Conservation (phyloP, 2,888 invertebrate species). For the Zele albiditarsus region DNA sequence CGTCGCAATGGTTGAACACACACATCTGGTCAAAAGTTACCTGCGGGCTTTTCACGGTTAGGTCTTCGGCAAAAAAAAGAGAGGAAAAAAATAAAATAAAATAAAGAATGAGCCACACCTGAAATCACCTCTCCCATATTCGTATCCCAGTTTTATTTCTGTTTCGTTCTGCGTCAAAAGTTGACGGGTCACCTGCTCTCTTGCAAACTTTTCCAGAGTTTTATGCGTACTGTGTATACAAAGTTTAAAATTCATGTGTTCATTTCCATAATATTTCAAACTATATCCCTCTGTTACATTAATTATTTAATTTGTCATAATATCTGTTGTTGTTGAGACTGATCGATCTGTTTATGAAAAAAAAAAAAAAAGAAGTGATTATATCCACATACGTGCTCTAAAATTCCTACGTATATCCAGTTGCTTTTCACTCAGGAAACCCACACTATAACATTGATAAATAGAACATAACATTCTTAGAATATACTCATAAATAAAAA, state of each 20-base stretch:
- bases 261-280: too few relatives aligned
- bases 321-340: too few relatives aligned
- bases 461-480: neutral
- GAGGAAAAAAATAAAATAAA: constrained; percentile 5
- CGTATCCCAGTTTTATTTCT: neutral
- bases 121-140: constrained; percentile 34
- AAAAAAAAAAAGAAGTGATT: neutral
- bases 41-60: constrained; percentile 11
- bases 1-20: neutral
- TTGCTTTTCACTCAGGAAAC: neutral
- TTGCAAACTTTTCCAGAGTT: too few relatives aligned
- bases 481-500: neutral
- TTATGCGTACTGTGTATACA: too few relatives aligned
- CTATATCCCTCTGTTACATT: too few relatives aligned
- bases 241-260: too few relatives aligned
- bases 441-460: neutral
- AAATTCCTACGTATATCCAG: neutral
- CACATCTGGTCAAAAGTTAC: constrained; percentile 33
- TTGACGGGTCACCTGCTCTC: constrained; percentile 45
- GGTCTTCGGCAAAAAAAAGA: constrained; percentile 5
- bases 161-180: too few relatives aligned
- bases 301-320: too few relatives aligned
- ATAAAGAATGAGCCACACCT: constrained; percentile 17
- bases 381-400: neutral
- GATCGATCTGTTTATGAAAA: neutral